These are phyloP conservation scores for Origma solitaria DNA, from an alignment of 2,113 vertebrate species.

Conservation along the genomic window DNA sequence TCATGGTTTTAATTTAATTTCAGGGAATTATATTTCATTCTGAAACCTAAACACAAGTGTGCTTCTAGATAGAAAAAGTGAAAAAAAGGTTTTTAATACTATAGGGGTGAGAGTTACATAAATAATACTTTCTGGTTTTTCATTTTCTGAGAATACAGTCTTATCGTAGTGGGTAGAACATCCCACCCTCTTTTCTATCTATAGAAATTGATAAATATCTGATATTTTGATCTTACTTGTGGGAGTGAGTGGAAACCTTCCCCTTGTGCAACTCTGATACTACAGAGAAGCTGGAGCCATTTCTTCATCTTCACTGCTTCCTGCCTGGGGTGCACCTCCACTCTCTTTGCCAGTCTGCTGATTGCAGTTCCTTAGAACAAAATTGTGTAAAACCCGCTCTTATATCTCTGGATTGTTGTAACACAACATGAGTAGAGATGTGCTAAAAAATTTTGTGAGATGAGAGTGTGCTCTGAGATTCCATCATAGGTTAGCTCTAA, in stretches of 20 bases:
- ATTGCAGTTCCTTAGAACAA: not conserved
- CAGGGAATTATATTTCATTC: not conserved
- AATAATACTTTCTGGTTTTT: not conserved
- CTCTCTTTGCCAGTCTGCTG: not conserved
- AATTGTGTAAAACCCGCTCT: not conserved
- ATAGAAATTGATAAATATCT: not conserved
- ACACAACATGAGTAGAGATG: not conserved
- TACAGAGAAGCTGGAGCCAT: not conserved
- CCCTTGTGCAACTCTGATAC: accelerated
- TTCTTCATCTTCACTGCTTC: not conserved
- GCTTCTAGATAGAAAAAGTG: not conserved
- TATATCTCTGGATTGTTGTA: not conserved
- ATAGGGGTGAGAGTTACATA: not conserved
- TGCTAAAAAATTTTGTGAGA: not conserved
- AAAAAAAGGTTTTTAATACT: not conserved
- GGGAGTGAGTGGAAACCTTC: not conserved
- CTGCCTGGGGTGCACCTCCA: not conserved
- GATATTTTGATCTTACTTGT: not conserved
- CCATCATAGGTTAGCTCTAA: not conserved
- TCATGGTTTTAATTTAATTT: not conserved
- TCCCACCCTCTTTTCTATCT: not conserved
- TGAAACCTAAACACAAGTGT: not conserved
- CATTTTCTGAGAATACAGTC: not conserved
- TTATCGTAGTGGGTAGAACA: not conserved
- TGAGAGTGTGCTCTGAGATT: not conserved